Evolutionary conservation across 2,888 invertebrate genomes (phyloP).

Genomic region (Ectemnius cavifrons): DNA sequence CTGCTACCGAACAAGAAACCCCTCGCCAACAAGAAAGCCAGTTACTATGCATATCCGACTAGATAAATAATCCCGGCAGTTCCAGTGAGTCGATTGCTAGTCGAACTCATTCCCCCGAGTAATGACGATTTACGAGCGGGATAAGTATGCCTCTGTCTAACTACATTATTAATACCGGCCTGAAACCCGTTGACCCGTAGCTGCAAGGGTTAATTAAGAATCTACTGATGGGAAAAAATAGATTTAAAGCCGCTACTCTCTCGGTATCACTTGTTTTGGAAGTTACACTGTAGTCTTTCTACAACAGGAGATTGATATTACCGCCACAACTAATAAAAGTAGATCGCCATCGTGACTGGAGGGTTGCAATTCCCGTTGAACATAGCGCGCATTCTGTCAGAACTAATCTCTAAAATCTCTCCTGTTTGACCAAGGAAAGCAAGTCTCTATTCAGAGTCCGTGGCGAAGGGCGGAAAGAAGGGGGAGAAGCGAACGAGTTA

Average conservation of each 20-base stretch:
- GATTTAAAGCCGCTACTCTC: conserved; percentile 10
- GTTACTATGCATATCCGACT: conserved; percentile 40
- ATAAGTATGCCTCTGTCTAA: conserved; percentile 13
- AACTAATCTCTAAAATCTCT: too few relatives aligned
- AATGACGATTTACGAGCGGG: conserved; percentile 46
- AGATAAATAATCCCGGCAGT: conserved; percentile 29
- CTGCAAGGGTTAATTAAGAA: conserved; percentile 19
- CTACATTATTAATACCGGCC: conserved; percentile 44
- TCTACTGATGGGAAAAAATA: conserved; percentile 1
- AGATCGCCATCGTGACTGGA: too few relatives aligned
- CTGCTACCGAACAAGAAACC: conserved; percentile 11
- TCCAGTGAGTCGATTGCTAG: conserved; percentile 24
- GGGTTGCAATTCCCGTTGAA: too few relatives aligned
- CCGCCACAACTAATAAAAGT: too few relatives aligned
- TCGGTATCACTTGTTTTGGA: conserved; percentile 28
- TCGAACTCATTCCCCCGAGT: conserved; percentile 41
- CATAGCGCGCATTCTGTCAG: too few relatives aligned
- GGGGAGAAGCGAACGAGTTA: too few relatives aligned
- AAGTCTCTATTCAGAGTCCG: too few relatives aligned
- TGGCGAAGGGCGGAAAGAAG: too few relatives aligned
- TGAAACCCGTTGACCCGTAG: conserved; percentile 24
- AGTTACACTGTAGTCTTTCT: too few relatives aligned
- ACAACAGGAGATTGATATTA: too few relatives aligned
- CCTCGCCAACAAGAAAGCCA: conserved; percentile 24
- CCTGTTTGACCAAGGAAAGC: too few relatives aligned